Evolutionary conservation across 1,140 invertebrate genomes (phyloP), one percentile per base, ranked within the genome.

Genomic region (Aphelenchoides avenae): DNA sequence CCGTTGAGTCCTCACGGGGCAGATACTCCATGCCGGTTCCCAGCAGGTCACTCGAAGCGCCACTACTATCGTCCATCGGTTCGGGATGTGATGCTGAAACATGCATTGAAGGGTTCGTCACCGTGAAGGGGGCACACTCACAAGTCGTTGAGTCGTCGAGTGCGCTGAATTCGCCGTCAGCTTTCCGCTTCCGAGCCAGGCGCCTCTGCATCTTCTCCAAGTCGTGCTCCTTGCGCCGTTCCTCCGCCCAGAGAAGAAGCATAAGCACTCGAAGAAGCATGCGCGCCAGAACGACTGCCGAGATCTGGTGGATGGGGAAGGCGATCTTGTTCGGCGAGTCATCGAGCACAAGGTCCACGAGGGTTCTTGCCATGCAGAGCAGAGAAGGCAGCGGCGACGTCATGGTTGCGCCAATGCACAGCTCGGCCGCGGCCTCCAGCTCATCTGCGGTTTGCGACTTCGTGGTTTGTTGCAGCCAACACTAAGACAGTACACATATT

Each of bases 391-490:
- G 49, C 5, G 65, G 59, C 13, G 46, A 37, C 18, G 65, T 66
- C 15, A 68, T 61, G n/a, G 63, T 49, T 29, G 60, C 56, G 20
- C 55, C 43, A 15, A 65, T 22, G 24, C 63, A 65, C 4, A 65
- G 33, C 36, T 65, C 63, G n/a, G 59, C 29, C 11, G 63, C 42
- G 6, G 51, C n/a, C 34, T 64, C 65, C 18, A 66, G 22, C 37
- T 65, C 63, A 22, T 65, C 63, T 2, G 41, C 1, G 7, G 15
- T 55, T 2, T 22, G 58, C 18, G 34, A 47, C 20, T 65, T 65
- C 11, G 57, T 15, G 47, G 68, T 62, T 42, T 66, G 65, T n/a
- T 13, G 26, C 33, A 65, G 37, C 63, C 63, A 65, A 46, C 64
- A 68, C 22, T 62, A 40, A 26, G 65, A 43, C 20, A 41, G 22